phyloP scores from a whole-genome alignment of 2,888 invertebrate genomes.

The Lamellibrachia columna region DNA sequence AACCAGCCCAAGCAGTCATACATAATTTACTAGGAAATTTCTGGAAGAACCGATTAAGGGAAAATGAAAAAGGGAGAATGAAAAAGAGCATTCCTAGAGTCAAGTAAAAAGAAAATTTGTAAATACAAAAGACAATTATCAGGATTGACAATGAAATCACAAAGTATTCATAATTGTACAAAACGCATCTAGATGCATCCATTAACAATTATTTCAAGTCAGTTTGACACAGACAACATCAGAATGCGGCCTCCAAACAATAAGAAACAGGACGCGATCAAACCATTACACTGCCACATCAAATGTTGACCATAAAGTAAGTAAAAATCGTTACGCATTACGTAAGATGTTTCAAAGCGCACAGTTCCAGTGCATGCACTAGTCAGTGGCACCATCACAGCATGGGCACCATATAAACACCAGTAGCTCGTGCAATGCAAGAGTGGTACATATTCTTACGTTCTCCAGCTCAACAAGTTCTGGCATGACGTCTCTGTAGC shows the following conservation, averaged over 20 bases:
- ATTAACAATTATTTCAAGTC: background rate
- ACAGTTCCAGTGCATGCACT: background rate
- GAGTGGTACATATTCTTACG: background rate
- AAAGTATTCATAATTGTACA: background rate
- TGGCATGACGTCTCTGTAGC: background rate
- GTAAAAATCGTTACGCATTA: background rate
- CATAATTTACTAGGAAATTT: background rate
- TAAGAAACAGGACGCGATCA: background rate
- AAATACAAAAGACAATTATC: background rate
- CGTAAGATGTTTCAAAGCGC: background rate
- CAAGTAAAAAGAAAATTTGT: background rate
- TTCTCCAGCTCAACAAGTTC: background rate
- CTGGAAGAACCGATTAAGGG: background rate
- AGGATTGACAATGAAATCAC: background rate
- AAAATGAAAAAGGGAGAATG: background rate
- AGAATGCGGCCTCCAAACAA: background rate
- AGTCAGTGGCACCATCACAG: background rate
- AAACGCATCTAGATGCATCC: background rate
- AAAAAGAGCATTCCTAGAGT: background rate
- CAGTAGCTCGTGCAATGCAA: constrained; percentile 16
- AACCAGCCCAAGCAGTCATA: background rate
- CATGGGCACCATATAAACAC: background rate
- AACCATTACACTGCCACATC: background rate
- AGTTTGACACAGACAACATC: background rate
- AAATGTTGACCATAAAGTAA: background rate